These are phyloP conservation scores for Triplophysa yarkandensis DNA, from an alignment of 2,797 vertebrate species.

Conservation along the genomic window DNA sequence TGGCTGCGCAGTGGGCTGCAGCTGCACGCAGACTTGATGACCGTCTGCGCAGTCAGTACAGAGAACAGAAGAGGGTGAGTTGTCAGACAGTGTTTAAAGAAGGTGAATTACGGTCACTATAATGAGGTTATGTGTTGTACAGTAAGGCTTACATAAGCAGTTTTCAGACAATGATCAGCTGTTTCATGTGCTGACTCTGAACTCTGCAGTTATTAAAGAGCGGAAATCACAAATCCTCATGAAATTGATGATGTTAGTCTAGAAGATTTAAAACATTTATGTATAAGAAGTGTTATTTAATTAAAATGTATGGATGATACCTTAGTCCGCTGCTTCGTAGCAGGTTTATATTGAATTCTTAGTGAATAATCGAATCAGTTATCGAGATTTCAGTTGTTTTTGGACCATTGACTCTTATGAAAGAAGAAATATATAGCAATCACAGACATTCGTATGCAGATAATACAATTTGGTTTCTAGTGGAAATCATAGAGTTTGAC, in stretches of 20 bases:
- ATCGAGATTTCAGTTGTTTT: too few species aligned
- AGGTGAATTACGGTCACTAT: not conserved
- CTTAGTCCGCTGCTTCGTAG: too few species aligned
- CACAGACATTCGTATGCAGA: too few species aligned
- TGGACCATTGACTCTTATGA: too few species aligned
- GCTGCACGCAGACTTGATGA: constrained; percentile 81
- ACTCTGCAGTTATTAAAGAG: too few species aligned
- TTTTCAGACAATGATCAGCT: too few species aligned
- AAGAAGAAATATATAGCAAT: too few species aligned
- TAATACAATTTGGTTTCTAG: too few species aligned
- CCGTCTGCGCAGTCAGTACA: constrained; percentile 73
- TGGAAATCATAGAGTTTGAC: too few species aligned
- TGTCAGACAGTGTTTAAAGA: constrained; percentile 32
- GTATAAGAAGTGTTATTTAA: not conserved
- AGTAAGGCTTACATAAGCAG: not conserved
- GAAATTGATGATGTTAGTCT: not conserved
- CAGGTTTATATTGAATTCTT: not conserved
- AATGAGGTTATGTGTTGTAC: not conserved
- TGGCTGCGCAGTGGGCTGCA: constrained; percentile 85
- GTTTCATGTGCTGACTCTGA: not conserved
- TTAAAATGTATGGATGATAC: not conserved
- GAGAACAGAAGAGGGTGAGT: constrained; percentile 87
- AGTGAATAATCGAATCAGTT: too few species aligned
- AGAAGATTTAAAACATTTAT: not conserved
- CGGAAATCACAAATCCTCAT: not conserved